Percentiles rank a stretch among this genome's conserved stretches.
phyloP scores from a whole-genome alignment of 2,113 vertebrate genomes.

The Setophaga kirtlandii region DNA sequence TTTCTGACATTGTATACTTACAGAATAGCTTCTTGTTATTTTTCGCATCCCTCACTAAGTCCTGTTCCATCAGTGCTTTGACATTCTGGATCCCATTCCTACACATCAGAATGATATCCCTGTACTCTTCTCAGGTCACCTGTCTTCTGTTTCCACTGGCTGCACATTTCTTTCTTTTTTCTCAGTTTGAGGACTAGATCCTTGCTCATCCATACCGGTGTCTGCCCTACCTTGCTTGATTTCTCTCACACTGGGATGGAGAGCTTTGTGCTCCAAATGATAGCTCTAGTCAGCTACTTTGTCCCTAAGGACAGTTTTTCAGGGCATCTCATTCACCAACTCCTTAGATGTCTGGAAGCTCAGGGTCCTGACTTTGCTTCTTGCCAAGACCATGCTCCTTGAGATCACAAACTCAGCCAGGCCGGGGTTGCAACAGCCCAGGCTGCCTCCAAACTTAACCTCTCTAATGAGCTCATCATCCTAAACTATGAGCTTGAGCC shows the following conservation, averaged over 20 bases:
- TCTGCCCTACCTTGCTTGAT: not conserved
- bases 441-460: not conserved
- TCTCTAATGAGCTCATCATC: not conserved
- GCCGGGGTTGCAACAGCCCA: accelerated
- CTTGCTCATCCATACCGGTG: not conserved
- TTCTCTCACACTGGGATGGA: not conserved
- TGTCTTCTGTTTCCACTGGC: not conserved
- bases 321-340: not conserved
- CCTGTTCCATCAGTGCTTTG: not conserved
- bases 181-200: not conserved
- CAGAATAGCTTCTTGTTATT: not conserved
- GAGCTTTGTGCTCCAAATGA: not conserved
- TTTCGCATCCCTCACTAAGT: not conserved
- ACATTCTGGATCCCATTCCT: not conserved
- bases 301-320: not conserved
- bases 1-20: not conserved
- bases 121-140: not conserved
- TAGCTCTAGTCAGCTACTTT: not conserved
- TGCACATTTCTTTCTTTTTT: not conserved
- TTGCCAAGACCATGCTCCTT: not conserved
- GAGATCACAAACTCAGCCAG: not conserved
- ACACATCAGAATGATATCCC: not conserved
- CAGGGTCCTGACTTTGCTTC: not conserved
- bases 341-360: not conserved
- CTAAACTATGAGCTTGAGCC: not conserved